These are phyloP conservation scores for Caenorhabditis zanzibari DNA, from an alignment of 2,888 invertebrate genomes.

Conservation along the genomic window DNA sequence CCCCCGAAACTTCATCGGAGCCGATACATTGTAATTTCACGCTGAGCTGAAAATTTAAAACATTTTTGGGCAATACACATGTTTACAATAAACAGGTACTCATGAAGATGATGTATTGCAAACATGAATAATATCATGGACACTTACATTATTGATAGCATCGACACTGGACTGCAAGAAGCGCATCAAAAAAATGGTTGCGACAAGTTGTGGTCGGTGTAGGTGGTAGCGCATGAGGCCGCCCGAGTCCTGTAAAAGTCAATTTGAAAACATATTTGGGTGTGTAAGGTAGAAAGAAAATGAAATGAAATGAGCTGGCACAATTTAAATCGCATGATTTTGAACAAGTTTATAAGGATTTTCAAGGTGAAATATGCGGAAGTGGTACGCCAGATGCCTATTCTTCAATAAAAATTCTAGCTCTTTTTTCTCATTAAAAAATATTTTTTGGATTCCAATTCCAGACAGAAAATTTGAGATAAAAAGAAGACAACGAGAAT, in stretches of 20 bases:
- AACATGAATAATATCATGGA: too few relatives aligned
- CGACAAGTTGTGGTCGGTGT: slow-evolving; percentile 4
- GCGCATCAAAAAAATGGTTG: slow-evolving; percentile 42
- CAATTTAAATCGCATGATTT: too few relatives aligned
- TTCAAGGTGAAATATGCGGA: too few relatives aligned
- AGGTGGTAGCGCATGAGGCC: slow-evolving; percentile 48
- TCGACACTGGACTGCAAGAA: slow-evolving; percentile 52
- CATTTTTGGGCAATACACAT: too few relatives aligned
- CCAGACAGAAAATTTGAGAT: background rate
- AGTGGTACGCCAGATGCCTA: too few relatives aligned
- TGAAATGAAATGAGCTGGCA: too few relatives aligned
- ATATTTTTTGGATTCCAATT: too few relatives aligned
- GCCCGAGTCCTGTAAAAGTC: background rate
- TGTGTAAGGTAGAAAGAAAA: background rate
- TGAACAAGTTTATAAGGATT: too few relatives aligned
- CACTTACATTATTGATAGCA: slow-evolving; percentile 53
- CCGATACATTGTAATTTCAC: slow-evolving; percentile 54
- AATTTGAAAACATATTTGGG: background rate
- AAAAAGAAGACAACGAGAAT: background rate
- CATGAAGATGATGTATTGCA: too few relatives aligned
- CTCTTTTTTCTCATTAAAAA: too few relatives aligned
- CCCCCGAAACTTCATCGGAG: slow-evolving; percentile 41
- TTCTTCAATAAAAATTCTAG: too few relatives aligned
- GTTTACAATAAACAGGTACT: too few relatives aligned
- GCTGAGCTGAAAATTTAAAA: slow-evolving; percentile 8